Evolutionary conservation across 2,888 invertebrate genomes (phyloP), one percentile per base, ranked within the genome.

Genomic region (Oegoconia quadripuncta): DNA sequence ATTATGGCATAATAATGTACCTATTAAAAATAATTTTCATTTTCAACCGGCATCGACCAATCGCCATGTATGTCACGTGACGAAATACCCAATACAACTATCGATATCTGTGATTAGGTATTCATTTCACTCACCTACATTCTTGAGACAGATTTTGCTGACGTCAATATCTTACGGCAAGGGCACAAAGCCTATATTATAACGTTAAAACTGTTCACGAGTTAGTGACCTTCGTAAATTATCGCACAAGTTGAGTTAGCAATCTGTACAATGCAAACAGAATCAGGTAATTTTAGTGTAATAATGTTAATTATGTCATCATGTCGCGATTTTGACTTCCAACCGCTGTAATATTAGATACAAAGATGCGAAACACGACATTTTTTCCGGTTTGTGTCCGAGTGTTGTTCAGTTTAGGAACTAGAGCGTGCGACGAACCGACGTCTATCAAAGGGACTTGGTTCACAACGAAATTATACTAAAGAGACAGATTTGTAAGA

Each of bases 351-450:
- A 37, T 33, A 37, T 43, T 41, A 39, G 26, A 13, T 29, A n/a
- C 27, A 30, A 31, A 40, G 29, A 37, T 37, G 34, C 15, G 28
- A 20, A 17, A 23, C 30, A 37, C 38, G 40, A 37, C 35, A 25
- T 49, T 51, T 61, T 61, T 59, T 64, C 66, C 64, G 63, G 64
- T 64, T 62, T 52, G 43, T 18, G 4, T 26, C 16, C 48, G 52
- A 59, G 55, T 60, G 59, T 57, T 48, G 56, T 48, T 74, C 67
- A 69, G 68, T 64, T 64, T 69, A 50, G 54, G 58, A 77, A 77
- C 54, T 68, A 66, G 78, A 77, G 74, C 77, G 74, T 73, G 64
- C 43, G 42, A 37, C 48, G 49, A 48, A 50, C 14, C 47, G 50
- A 37, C 42, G 26, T 34, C 46, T 49, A 48, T 47, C 55, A 56